phyloP scores from a whole-genome alignment of 2,888 invertebrate genomes.

The Melanargia galathea region DNA sequence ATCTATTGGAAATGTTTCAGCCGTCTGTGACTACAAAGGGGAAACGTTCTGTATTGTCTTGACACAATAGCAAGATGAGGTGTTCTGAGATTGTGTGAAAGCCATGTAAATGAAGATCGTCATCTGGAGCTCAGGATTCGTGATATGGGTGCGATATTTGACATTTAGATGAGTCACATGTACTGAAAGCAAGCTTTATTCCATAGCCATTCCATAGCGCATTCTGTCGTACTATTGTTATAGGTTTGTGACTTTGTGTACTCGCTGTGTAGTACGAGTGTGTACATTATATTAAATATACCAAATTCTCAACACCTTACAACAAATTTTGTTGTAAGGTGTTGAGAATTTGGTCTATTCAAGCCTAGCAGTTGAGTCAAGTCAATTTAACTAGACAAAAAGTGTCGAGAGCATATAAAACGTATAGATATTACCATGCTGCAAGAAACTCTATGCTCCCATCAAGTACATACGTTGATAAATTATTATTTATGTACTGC shows the following conservation, averaged over 20 bases:
- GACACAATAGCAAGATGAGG: conserved; percentile 21
- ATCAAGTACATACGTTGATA: too few species aligned
- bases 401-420: too few species aligned
- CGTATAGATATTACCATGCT: too few species aligned
- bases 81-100: conserved; percentile 29
- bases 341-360: too few species aligned
- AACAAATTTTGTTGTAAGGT: too few species aligned
- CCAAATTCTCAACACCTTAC: too few species aligned
- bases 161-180: conserved; percentile 33
- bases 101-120: conserved; percentile 34
- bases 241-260: not conserved
- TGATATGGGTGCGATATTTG: conserved; percentile 34
- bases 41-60: conserved; percentile 12
- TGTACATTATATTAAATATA: not conserved
- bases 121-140: conserved; percentile 29
- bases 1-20: conserved; percentile 1
- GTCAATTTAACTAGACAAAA: too few species aligned
- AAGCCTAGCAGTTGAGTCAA: too few species aligned
- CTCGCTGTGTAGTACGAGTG: not conserved
- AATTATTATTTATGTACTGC: too few species aligned
- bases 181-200: conserved; percentile 18
- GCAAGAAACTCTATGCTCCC: too few species aligned
- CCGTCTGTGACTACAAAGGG: conserved; percentile 1
- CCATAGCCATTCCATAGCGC: conserved; percentile 13
- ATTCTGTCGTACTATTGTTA: conserved; percentile 8